Percentiles rank a stretch among this genome's conserved stretches.
phyloP scores from a whole-genome alignment of 2,888 invertebrate species.

The Ditylenchus weischeri region DNA sequence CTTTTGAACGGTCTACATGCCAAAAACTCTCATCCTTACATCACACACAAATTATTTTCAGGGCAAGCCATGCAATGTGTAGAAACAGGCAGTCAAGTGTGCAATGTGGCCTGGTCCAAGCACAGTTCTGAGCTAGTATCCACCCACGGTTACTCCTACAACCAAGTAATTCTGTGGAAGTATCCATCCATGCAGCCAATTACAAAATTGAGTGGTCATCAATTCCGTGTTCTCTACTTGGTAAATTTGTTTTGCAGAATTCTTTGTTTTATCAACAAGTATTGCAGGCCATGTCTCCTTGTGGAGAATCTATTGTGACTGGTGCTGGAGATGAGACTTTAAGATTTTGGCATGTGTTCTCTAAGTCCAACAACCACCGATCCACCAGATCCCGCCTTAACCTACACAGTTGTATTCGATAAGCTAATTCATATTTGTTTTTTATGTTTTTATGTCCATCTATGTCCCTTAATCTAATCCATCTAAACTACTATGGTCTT shows the following conservation, averaged over 20 bases:
- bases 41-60: neutral
- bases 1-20: no score
- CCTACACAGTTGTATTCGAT: constrained; percentile 29
- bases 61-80: constrained; percentile 97
- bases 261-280: neutral
- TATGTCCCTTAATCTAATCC: constrained; percentile 8
- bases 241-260: constrained; percentile 36
- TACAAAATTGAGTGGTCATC: constrained; percentile 92
- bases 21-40: no score
- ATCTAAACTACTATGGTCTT: no score
- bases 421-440: neutral
- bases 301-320: constrained; percentile 96
- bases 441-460: neutral
- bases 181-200: constrained; percentile 94
- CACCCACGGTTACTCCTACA: constrained; percentile 96
- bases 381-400: constrained; percentile 37
- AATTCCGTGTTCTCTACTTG: constrained; percentile 87
- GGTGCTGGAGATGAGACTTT: constrained; percentile 97
- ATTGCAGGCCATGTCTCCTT: constrained; percentile 80
- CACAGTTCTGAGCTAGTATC: constrained; percentile 93
- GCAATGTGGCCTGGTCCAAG: constrained; percentile 97
- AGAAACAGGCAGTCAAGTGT: constrained; percentile 95
- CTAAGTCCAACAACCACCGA: constrained; percentile 37
- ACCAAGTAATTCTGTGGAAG: constrained; percentile 97
- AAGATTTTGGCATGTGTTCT: constrained; percentile 70